phyloP scores from a whole-genome alignment of 2,797 vertebrate genomes.

The Taenioides sp. region DNA sequence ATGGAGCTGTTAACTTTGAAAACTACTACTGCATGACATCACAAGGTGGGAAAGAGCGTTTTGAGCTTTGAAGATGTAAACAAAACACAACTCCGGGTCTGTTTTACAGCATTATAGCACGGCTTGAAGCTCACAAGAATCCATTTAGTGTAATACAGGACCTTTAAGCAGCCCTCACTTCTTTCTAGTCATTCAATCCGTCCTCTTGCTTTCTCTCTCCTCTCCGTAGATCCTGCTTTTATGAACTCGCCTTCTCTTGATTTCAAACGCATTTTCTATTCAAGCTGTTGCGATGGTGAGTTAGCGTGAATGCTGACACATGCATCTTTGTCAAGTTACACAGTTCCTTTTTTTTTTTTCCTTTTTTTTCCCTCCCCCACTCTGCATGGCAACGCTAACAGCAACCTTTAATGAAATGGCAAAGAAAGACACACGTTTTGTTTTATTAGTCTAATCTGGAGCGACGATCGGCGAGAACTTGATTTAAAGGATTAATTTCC shows the following conservation, averaged over 20 bases:
- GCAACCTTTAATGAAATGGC: constrained; percentile 65
- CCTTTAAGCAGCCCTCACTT: background rate
- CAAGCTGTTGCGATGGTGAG: constrained; percentile 73
- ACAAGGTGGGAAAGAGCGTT: too few relatives aligned
- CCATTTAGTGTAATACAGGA: too few relatives aligned
- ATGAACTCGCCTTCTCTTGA: constrained; percentile 71
- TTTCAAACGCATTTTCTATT: constrained; percentile 74
- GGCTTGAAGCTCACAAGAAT: too few relatives aligned
- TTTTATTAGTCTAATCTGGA: constrained; percentile 65
- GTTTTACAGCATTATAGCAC: too few relatives aligned
- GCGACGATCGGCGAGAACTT: constrained; percentile 46
- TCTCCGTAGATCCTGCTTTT: constrained; percentile 58
- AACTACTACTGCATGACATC: too few relatives aligned
- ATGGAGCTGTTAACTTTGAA: too few relatives aligned
- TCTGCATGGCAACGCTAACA: constrained; percentile 66
- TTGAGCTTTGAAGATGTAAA: too few relatives aligned
- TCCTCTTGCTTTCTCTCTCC: constrained; percentile 3
- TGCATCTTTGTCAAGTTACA: background rate
- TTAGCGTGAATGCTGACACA: constrained; percentile 25
- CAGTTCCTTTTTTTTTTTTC: constrained; percentile 41
- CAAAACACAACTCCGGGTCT: too few relatives aligned
- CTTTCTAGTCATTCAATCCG: constrained; percentile 10
- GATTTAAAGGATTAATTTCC: constrained; percentile 71
- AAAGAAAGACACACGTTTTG: constrained; percentile 51
- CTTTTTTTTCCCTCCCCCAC: background rate